Conservation (phyloP, 2,888 invertebrate species). For the Archips xylosteana region DNA sequence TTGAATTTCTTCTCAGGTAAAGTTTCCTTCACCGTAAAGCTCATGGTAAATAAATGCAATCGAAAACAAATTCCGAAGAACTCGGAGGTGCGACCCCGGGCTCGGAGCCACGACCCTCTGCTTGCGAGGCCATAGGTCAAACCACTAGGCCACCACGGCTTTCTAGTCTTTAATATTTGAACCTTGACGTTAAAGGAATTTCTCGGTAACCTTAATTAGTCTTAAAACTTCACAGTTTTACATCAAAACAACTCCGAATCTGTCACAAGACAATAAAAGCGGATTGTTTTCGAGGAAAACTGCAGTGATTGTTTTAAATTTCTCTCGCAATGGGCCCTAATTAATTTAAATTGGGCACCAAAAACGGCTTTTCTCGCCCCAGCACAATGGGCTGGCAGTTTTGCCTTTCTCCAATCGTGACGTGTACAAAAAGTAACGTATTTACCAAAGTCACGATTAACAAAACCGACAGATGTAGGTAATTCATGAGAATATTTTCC, state of each 20-base stretch:
- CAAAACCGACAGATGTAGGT: neutral
- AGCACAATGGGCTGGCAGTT: constrained; percentile 28
- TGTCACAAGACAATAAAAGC: constrained; percentile 4
- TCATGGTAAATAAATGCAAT: too few relatives aligned
- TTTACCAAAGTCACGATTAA: neutral
- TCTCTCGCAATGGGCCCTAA: constrained; percentile 20
- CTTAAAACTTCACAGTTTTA: too few relatives aligned
- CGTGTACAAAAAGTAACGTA: neutral
- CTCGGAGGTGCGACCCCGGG: too few relatives aligned
- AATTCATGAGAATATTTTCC: neutral
- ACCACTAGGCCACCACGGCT: too few relatives aligned
- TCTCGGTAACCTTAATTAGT: too few relatives aligned
- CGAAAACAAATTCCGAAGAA: too few relatives aligned
- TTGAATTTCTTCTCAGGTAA: too few relatives aligned
- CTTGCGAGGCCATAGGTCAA: too few relatives aligned
- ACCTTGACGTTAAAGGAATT: too few relatives aligned
- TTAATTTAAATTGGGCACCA: constrained; percentile 37
- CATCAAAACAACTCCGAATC: constrained; percentile 1
- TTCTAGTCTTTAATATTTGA: too few relatives aligned
- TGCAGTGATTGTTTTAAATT: constrained; percentile 20
- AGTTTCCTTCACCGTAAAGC: too few relatives aligned
- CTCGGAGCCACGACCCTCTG: too few relatives aligned
- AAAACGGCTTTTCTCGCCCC: constrained; percentile 33
- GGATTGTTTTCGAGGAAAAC: constrained; percentile 13
- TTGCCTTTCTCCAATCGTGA: constrained; percentile 27